These are phyloP conservation scores for Hippocampus guttulatus DNA, from an alignment of 2,113 vertebrate species.

Conservation along the genomic window DNA sequence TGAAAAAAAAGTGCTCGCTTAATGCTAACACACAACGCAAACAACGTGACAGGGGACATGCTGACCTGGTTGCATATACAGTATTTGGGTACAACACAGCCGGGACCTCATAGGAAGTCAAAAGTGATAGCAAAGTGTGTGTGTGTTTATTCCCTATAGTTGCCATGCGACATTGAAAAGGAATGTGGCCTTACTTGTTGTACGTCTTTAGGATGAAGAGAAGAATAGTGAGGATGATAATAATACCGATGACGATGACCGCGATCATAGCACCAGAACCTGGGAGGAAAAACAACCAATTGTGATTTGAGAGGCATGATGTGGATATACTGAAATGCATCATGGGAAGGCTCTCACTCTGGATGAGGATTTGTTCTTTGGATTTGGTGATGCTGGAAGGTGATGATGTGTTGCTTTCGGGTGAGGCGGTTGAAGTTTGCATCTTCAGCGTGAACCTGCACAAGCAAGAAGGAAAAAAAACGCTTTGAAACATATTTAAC, in stretches of 20 bases:
- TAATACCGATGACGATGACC: constrained; percentile 83
- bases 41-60: too few species aligned
- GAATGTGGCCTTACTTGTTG: constrained; percentile 81
- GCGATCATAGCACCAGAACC: constrained; percentile 94
- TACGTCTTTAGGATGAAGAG: constrained; percentile 88
- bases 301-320: not conserved
- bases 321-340: not conserved
- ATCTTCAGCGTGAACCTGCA: constrained; percentile 68
- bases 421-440: constrained; percentile 59
- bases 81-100: not conserved
- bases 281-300: constrained; percentile 43
- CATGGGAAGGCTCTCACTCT: constrained; percentile 60
- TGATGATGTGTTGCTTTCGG: constrained; percentile 53
- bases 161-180: not conserved
- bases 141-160: not conserved
- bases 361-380: constrained; percentile 70
- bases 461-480: not conserved
- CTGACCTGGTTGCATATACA: not conserved
- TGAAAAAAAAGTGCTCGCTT: too few species aligned
- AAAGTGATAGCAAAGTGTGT: not conserved
- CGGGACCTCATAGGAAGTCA: not conserved
- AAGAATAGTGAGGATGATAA: constrained; percentile 83
- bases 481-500: too few species aligned
- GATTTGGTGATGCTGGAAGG: constrained; percentile 62
- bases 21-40: too few species aligned